These are phyloP conservation scores for Clitarchus hookeri DNA, from an alignment of 2,888 invertebrate genomes.

Conservation along the genomic window DNA sequence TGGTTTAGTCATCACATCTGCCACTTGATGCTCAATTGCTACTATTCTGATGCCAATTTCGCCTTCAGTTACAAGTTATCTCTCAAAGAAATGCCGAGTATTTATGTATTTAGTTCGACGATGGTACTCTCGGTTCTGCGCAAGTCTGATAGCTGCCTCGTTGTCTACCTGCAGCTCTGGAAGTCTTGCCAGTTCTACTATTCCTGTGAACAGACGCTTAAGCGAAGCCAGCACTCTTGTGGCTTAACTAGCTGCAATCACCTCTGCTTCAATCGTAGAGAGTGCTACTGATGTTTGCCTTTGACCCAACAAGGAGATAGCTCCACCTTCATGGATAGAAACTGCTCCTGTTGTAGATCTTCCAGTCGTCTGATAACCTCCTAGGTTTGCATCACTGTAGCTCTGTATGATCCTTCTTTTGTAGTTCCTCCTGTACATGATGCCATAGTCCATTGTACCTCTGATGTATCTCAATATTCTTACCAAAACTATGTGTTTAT, in stretches of 20 bases:
- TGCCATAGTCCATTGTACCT: not conserved
- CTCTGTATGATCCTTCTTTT: not conserved
- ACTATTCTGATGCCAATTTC: not conserved
- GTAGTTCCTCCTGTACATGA: too few relatives aligned
- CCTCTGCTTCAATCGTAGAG: not conserved
- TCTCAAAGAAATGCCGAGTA: not conserved
- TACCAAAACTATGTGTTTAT: not conserved
- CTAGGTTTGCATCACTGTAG: not conserved
- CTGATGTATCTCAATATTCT: not conserved
- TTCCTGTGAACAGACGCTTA: not conserved
- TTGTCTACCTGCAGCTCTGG: not conserved
- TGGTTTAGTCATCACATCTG: not conserved
- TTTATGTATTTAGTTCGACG: not conserved
- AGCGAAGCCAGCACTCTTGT: not conserved
- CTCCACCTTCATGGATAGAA: not conserved
- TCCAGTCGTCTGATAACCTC: not conserved
- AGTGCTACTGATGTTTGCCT: not conserved
- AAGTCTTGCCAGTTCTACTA: not conserved
- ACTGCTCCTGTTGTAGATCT: not conserved
- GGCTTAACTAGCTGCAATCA: not conserved
- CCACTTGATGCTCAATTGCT: not conserved
- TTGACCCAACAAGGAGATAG: not conserved
- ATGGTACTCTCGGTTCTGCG: not conserved
- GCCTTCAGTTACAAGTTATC: not conserved
- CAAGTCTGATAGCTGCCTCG: constrained; percentile 12